Evolutionary conservation across 2,113 vertebrate species (phyloP).

Genomic region (Gavia stellata): DNA sequence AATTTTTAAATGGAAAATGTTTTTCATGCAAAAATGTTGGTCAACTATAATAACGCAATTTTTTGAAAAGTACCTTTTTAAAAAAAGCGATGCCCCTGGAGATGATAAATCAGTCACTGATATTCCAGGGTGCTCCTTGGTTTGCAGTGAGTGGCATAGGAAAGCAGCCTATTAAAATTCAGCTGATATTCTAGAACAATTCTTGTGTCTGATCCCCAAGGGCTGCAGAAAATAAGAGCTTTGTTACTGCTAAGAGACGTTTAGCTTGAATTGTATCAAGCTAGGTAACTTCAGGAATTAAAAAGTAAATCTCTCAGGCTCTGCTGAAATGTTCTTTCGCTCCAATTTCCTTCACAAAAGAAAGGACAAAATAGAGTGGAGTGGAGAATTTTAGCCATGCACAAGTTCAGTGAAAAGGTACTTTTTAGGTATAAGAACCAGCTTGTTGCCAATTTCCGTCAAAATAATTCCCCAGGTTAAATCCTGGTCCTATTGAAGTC

Average conservation of each 20-base stretch:
- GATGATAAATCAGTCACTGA: neutral
- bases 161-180: neutral
- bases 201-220: neutral
- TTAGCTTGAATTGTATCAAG: neutral
- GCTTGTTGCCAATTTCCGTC: slow-evolving; percentile 69
- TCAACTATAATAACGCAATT: neutral
- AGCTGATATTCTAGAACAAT: neutral
- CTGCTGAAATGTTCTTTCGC: neutral
- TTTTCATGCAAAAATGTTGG: neutral
- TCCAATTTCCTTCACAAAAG: neutral
- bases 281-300: neutral
- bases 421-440: slow-evolving; percentile 31
- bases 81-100: neutral
- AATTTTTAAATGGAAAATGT: neutral
- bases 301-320: neutral
- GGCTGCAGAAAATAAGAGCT: neutral
- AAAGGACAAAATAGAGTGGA: neutral
- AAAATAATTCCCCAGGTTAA: slow-evolving; percentile 68
- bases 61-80: neutral
- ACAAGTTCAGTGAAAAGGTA: neutral
- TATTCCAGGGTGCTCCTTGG: neutral
- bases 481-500: slow-evolving; percentile 47
- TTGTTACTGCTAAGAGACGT: neutral
- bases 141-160: neutral
- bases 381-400: neutral